Percentiles rank a stretch among this genome's conserved stretches.
These are phyloP conservation scores for Jacana jacana DNA, from an alignment of 2,113 vertebrate genomes.

Conservation along the genomic window DNA sequence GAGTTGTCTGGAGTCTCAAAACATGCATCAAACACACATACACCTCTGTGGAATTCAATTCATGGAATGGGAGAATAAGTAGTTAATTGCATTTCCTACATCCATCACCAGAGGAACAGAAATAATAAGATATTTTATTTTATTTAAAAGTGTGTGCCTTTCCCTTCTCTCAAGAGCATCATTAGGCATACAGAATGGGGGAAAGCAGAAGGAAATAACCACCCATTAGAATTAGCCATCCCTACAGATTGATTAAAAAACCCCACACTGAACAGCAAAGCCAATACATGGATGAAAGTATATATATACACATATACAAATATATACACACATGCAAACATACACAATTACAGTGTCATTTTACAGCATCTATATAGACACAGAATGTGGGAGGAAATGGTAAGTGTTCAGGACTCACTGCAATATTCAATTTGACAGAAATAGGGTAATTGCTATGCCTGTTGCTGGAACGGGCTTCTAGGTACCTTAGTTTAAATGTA, in stretches of 20 bases:
- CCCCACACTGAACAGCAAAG: not conserved
- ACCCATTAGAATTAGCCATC: not conserved
- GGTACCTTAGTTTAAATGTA: not conserved
- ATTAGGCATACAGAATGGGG: not conserved
- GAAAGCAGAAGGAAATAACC: not conserved
- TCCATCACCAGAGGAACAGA: not conserved
- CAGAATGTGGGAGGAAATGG: not conserved
- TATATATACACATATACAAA: not conserved
- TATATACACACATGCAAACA: not conserved
- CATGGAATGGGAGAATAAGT: not conserved
- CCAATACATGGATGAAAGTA: accelerated
- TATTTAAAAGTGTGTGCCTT: not conserved
- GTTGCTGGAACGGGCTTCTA: not conserved
- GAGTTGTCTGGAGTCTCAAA: not conserved
- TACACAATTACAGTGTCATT: not conserved
- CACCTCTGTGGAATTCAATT: not conserved
- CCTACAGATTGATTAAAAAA: not conserved
- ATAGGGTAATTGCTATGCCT: not conserved
- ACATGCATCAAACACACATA: not conserved
- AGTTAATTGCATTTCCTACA: not conserved
- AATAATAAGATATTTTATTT: not conserved
- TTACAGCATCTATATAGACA: not conserved
- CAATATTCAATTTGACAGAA: not conserved
- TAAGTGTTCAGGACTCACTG: not conserved
- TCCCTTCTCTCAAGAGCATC: not conserved